Percentiles rank a stretch among this genome's conserved stretches.
phyloP scores from a whole-genome alignment of 2,888 invertebrate genomes.

The Hololepta plana region DNA sequence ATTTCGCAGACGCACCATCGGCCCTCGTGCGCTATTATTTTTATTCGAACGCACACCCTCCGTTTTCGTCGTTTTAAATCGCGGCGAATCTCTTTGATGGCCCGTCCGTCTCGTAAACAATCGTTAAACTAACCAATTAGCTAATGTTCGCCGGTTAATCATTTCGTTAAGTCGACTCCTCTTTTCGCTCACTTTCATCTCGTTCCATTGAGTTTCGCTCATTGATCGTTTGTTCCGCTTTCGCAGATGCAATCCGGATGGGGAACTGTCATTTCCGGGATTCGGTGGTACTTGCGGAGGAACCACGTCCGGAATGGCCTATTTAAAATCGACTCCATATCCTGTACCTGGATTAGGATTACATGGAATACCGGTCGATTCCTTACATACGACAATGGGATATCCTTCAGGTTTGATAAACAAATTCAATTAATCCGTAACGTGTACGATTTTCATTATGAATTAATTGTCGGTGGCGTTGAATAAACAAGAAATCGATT shows the following conservation, averaged over 20 bases:
- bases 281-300: constrained; percentile 36
- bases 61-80: too few species aligned
- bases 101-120: too few species aligned
- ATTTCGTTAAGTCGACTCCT: too few species aligned
- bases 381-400: constrained; percentile 46
- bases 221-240: constrained; percentile 1
- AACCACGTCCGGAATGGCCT: constrained; percentile 33
- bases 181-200: not conserved
- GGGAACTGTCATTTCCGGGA: constrained; percentile 38
- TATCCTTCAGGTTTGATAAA: constrained; percentile 46
- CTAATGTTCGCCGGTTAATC: too few species aligned
- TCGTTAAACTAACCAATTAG: too few species aligned
- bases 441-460: not conserved
- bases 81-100: too few species aligned
- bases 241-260: constrained; percentile 36
- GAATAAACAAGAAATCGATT: constrained; percentile 1
- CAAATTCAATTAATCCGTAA: constrained; percentile 14
- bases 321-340: constrained; percentile 39
- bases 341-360: constrained; percentile 35
- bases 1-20: too few species aligned
- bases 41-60: too few species aligned
- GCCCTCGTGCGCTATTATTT: too few species aligned
- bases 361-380: constrained; percentile 40
- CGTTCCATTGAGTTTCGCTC: too few species aligned
- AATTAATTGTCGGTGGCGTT: constrained; percentile 1